phyloP scores from a whole-genome alignment of 2,113 vertebrate genomes.

The Aplodontia rufa region DNA sequence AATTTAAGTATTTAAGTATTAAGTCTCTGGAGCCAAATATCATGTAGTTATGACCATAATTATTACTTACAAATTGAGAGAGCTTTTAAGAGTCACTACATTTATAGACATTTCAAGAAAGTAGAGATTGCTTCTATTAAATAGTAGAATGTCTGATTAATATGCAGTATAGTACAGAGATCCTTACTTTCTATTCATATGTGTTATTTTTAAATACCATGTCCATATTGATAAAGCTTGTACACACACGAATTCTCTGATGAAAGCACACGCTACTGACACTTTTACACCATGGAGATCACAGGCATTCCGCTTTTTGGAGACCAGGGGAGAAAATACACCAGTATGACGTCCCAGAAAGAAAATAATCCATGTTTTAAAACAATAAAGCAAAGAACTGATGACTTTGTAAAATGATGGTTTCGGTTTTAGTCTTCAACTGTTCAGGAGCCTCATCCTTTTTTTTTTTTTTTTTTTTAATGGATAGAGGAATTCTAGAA shows the following conservation, averaged over 20 bases:
- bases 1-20: neutral
- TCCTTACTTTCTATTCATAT: neutral
- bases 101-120: neutral
- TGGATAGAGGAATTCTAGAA: neutral
- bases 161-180: neutral
- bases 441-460: neutral
- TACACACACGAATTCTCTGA: neutral
- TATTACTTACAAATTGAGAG: conserved; percentile 2
- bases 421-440: neutral
- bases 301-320: neutral
- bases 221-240: neutral
- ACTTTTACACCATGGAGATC: neutral
- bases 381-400: neutral
- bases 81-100: neutral
- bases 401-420: neutral
- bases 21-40: neutral
- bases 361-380: neutral
- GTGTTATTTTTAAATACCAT: neutral
- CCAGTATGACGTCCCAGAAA: neutral
- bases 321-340: neutral
- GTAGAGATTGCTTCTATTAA: neutral
- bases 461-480: too few species aligned
- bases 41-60: neutral
- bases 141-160: neutral
- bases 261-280: neutral